Evolutionary conservation across 2,113 vertebrate species (phyloP).

Genomic region (Albula glossodonta): DNA sequence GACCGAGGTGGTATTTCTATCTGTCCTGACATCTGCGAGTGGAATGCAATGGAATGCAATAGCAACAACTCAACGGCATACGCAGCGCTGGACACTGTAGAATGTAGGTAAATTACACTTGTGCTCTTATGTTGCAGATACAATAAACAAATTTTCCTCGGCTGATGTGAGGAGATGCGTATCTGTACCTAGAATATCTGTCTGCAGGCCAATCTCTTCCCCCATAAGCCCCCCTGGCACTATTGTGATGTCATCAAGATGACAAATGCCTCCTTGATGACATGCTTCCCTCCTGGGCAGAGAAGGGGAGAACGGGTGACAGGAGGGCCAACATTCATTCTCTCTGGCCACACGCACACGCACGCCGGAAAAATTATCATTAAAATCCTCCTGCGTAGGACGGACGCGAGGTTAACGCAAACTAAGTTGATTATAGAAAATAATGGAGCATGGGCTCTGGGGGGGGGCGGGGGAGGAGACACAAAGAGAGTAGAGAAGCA

Average conservation of each 20-base stretch:
- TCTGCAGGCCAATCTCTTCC: no score
- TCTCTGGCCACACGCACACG: constrained; percentile 47
- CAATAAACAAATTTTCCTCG: no score
- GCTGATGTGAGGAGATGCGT: no score
- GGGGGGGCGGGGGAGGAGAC: background rate
- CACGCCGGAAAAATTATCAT: constrained; percentile 53
- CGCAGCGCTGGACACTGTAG: no score
- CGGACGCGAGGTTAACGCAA: constrained; percentile 59
- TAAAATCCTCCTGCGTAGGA: constrained; percentile 41
- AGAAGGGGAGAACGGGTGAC: no score
- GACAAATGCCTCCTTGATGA: constrained; percentile 38
- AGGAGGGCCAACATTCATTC: background rate
- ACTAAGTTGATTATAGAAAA: constrained; percentile 57
- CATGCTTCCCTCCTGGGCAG: background rate
- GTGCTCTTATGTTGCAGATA: no score
- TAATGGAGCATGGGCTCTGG: constrained; percentile 21
- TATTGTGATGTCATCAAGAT: constrained; percentile 4
- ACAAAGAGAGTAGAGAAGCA: background rate
- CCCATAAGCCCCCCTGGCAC: background rate
- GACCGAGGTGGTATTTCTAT: no score
- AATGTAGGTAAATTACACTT: no score
- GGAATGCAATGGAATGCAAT: no score
- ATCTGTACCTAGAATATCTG: no score
- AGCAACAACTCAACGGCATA: no score
- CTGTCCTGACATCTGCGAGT: no score